Evolutionary conservation across 2,797 vertebrate species (phyloP).

Genomic region (Eupleurogrammus muticus): DNA sequence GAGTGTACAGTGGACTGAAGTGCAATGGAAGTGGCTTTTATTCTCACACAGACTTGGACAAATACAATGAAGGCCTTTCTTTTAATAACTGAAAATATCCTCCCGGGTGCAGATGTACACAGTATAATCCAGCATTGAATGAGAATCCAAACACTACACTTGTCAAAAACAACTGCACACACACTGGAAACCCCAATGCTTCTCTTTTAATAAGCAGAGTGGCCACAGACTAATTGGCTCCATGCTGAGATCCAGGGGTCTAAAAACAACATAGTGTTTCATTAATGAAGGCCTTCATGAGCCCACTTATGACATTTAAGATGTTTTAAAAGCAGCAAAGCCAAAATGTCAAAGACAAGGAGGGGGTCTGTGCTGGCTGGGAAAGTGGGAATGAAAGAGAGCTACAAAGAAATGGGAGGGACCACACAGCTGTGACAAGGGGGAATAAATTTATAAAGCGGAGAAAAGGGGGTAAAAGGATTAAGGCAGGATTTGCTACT

Average conservation of each 20-base stretch:
- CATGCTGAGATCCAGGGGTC: constrained; percentile 65
- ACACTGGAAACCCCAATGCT: constrained; percentile 31
- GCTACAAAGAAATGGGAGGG: constrained; percentile 33
- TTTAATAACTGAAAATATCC: neutral
- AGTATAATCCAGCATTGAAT: constrained; percentile 33
- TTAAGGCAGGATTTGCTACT: constrained; percentile 31
- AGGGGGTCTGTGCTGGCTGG: constrained; percentile 58
- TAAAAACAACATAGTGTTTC: constrained; percentile 47
- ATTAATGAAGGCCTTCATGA: constrained; percentile 63
- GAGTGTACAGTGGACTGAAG: constrained; percentile 4
- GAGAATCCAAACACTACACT: constrained; percentile 36
- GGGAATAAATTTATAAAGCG: constrained; percentile 9
- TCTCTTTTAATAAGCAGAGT: constrained; percentile 44
- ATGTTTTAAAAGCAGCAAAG: constrained; percentile 60
- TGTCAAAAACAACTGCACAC: constrained; percentile 43
- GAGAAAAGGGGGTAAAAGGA: constrained; percentile 6
- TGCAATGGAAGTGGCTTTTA: constrained; percentile 23
- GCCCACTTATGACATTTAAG: constrained; percentile 72
- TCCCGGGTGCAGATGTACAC: neutral
- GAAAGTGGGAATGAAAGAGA: constrained; percentile 54
- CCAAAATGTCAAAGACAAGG: constrained; percentile 70
- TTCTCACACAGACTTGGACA: neutral
- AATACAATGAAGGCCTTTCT: neutral
- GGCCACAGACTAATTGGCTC: constrained; percentile 65
- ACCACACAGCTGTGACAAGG: constrained; percentile 48